phyloP scores from a whole-genome alignment of 2,888 invertebrate species.

The Hedya salicella region DNA sequence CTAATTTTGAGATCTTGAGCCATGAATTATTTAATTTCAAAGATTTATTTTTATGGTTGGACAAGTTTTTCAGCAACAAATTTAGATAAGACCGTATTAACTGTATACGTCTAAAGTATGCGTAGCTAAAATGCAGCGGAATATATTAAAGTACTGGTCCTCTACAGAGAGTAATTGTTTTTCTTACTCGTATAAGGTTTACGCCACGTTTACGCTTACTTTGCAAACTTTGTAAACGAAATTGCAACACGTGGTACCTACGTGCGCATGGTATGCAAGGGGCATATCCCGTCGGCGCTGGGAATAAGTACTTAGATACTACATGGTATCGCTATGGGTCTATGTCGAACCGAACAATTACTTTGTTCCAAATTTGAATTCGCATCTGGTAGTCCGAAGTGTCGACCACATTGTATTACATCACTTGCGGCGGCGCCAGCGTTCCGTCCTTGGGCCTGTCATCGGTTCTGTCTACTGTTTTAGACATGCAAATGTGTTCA shows the following conservation, averaged over 20 bases:
- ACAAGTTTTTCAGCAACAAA: too few relatives aligned
- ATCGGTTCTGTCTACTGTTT: slow-evolving; percentile 59
- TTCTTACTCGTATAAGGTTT: too few relatives aligned
- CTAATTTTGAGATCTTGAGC: too few relatives aligned
- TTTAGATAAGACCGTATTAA: too few relatives aligned
- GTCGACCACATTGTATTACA: slow-evolving; percentile 69
- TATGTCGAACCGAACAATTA: slow-evolving; percentile 64
- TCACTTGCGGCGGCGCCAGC: slow-evolving; percentile 67
- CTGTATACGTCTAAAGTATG: neutral
- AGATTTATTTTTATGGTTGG: too few relatives aligned
- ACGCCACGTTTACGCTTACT: neutral
- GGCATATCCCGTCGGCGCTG: slow-evolving; percentile 38
- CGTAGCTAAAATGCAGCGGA: neutral
- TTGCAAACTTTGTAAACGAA: slow-evolving; percentile 68
- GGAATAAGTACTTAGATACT: slow-evolving; percentile 62
- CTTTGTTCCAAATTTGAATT: slow-evolving; percentile 71
- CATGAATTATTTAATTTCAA: too few relatives aligned
- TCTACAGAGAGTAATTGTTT: slow-evolving; percentile 6
- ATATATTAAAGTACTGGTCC: neutral
- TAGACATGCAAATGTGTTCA: slow-evolving; percentile 79
- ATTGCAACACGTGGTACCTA: slow-evolving; percentile 68
- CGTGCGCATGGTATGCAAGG: slow-evolving; percentile 47
- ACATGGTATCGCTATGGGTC: too few relatives aligned
- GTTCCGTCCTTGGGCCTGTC: slow-evolving; percentile 62
- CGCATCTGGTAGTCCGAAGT: slow-evolving; percentile 58